Conservation (phyloP, 2,797 vertebrate species). For the Pseudochirops corinnae region DNA sequence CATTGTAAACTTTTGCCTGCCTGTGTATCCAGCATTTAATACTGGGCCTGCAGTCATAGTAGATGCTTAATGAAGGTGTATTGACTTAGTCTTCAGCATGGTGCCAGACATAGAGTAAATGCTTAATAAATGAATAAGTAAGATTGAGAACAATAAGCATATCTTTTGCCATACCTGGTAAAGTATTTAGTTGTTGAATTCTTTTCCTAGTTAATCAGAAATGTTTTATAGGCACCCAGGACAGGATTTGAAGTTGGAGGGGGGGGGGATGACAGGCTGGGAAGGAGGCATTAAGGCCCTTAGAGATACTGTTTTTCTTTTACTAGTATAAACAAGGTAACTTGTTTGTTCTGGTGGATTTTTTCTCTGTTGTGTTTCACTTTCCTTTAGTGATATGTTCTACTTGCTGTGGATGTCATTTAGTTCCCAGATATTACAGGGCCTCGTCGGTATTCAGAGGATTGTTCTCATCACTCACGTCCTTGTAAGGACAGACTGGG, state of each 20-base stretch:
- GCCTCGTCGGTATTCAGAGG: background rate
- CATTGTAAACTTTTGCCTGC: background rate
- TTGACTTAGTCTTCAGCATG: background rate
- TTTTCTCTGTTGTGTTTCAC: background rate
- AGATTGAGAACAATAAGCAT: background rate
- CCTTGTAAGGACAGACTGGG: conserved; percentile 26
- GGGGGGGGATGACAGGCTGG: background rate
- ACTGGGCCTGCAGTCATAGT: background rate
- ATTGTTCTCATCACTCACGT: background rate
- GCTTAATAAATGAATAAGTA: background rate
- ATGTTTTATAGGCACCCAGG: background rate
- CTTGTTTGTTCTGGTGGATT: background rate
- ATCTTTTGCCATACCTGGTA: conserved; percentile 10
- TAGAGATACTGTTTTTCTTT: background rate
- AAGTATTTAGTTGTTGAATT: background rate
- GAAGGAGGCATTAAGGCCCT: background rate
- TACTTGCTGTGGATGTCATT: conserved; percentile 18
- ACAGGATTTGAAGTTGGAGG: background rate
- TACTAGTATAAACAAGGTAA: background rate
- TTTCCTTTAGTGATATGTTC: conserved; percentile 41
- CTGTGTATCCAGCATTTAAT: background rate
- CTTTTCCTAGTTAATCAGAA: conserved; percentile 25
- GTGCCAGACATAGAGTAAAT: background rate
- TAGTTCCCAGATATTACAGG: conserved; percentile 21
- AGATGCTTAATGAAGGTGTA: background rate